Base-by-base conservation (phyloP, 2,888 invertebrate species). In the Pseudeuparius sepicola region DNA sequence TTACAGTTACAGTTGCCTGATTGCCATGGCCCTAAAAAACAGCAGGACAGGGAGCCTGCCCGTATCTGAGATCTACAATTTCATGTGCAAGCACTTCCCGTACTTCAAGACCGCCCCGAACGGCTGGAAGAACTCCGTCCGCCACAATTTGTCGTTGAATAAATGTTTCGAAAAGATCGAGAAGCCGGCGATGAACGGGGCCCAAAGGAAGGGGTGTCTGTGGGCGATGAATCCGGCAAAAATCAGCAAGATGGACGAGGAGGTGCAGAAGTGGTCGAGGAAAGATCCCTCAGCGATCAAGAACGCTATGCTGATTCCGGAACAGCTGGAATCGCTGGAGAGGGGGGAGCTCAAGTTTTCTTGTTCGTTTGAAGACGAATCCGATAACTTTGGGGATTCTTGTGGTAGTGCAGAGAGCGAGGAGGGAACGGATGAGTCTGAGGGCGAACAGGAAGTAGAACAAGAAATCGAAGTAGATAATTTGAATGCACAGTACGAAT, bases 91-190 rank as follows among this genome's bases (percentile, higher is more conserved):
- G 63, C 93, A 97, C 61, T 97, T 97, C 59, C 97, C 97, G 1
- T 97, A 94, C 62, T 97, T 97, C 62, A 93, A 93, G 66, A 94
- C 92, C 2, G 97, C 97, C 6, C 96, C 94, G 13, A 89, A 85
- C 57, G 96, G 96, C 10, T 97, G 97, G 97, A 97, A 97, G 66
- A 97, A 97, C 61, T 96, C 96, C 3, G 96, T 97, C 1, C 72
- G 97, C 47, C 97, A 97, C 61, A 97, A 97, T 67, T 69, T 97
- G 48, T 94, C 93, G 47, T 64, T 97, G 50, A 97, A 97, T 66
- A 96, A 97, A 65, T 96, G 96, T 66, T 97, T 97, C 63, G 93
- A 93, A 56, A 97, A 97, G 63, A 93, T 96, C 43, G 94, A 96
- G 56, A 89, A 93, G 52, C 93, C 93, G 0, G 82, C 85, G 1